These are phyloP conservation scores for Falco biarmicus DNA, from an alignment of 2,797 vertebrate species.

Conservation along the genomic window DNA sequence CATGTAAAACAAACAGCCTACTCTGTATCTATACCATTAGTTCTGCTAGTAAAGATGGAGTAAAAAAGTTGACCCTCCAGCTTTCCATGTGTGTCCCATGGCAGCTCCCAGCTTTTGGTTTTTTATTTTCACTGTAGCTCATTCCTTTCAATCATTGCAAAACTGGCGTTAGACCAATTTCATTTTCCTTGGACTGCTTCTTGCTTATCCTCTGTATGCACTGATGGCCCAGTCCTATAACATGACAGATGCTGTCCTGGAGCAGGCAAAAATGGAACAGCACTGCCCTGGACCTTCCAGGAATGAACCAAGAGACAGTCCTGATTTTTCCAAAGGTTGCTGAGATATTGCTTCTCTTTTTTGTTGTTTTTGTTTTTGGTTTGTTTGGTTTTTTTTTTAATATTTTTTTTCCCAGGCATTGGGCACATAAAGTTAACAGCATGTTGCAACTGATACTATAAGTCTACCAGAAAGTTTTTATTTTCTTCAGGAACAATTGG, in stretches of 20 bases:
- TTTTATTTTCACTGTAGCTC: not conserved
- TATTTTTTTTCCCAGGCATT: not conserved
- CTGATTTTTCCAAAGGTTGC: not conserved
- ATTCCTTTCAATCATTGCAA: not conserved
- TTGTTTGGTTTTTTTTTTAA: too few species aligned
- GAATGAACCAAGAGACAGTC: not conserved
- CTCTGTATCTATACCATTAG: not conserved
- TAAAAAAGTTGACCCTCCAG: not conserved
- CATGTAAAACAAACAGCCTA: not conserved
- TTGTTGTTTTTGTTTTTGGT: not conserved
- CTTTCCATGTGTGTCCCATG: not conserved
- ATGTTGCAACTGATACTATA: not conserved
- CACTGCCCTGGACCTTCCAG: not conserved
- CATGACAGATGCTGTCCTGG: slow-evolving; percentile 23
- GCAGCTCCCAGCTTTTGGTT: not conserved
- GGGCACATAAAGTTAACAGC: not conserved
- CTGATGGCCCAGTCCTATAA: not conserved
- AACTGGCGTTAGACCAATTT: not conserved
- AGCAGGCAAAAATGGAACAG: not conserved
- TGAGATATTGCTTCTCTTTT: not conserved
- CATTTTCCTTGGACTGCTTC: not conserved
- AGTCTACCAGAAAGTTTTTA: not conserved
- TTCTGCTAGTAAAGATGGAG: not conserved
- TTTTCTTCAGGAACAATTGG: not conserved
- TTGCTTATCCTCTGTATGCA: not conserved